These are phyloP conservation scores for Pelusios castaneus DNA, from an alignment of 2,113 vertebrate species.

Conservation along the genomic window DNA sequence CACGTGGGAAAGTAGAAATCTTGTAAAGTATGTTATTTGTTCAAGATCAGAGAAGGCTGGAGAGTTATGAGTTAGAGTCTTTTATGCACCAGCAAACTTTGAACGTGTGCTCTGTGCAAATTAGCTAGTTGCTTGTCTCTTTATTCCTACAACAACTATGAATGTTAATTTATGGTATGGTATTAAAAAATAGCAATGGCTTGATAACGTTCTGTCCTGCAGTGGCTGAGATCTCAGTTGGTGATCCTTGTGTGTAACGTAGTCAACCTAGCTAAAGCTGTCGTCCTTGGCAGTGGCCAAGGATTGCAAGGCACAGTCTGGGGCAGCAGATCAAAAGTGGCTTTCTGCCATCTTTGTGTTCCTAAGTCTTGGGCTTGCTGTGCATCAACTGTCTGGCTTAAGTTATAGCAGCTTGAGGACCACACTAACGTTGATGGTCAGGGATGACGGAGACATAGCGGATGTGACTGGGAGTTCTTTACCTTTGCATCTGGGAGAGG, in stretches of 20 bases:
- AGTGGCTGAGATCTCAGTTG: not conserved
- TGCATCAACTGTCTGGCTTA: not conserved
- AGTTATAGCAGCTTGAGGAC: not conserved
- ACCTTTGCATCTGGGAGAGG: not conserved
- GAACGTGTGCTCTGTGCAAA: not conserved
- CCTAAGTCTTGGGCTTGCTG: not conserved
- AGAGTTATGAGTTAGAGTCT: not conserved
- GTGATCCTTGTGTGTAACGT: fast-evolving
- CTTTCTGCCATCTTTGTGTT: not conserved
- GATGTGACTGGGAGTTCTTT: not conserved
- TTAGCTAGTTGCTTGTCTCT: not conserved
- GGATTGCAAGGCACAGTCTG: not conserved
- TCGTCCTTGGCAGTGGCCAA: not conserved
- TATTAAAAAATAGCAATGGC: too few relatives aligned
- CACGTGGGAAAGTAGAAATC: not conserved
- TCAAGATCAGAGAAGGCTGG: not conserved
- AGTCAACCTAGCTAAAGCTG: not conserved
- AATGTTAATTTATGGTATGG: not conserved
- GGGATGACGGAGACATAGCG: not conserved
- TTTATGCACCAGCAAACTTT: not conserved
- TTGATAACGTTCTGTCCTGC: not conserved
- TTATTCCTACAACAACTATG: not conserved
- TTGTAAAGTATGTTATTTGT: not conserved
- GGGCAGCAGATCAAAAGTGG: not conserved
- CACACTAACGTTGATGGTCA: not conserved